These are phyloP conservation scores for Holacanthus passer DNA, from an alignment of 2,113 vertebrate species.

Conservation along the genomic window DNA sequence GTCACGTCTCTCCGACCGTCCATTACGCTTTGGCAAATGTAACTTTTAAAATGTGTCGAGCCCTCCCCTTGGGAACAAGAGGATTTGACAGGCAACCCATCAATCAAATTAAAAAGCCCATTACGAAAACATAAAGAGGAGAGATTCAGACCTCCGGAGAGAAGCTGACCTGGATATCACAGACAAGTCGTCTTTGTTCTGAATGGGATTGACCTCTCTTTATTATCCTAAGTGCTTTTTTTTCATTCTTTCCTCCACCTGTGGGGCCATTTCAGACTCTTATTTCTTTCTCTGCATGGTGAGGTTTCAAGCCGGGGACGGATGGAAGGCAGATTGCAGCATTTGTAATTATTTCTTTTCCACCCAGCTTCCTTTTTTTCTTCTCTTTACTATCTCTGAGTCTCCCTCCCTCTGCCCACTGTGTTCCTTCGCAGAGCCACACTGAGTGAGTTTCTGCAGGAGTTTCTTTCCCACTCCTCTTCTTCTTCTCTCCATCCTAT, in stretches of 20 bases:
- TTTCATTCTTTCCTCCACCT: constrained; percentile 21
- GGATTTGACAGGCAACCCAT: constrained; percentile 68
- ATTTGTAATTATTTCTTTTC: constrained; percentile 12
- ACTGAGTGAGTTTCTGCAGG: background rate
- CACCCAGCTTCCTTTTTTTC: background rate
- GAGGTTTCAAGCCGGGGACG: constrained; percentile 21
- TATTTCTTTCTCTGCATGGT: constrained; percentile 27
- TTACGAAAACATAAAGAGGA: constrained; percentile 72
- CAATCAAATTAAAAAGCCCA: constrained; percentile 78
- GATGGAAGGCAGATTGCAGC: background rate
- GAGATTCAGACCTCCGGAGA: constrained; percentile 66
- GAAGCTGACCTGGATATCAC: constrained; percentile 69
- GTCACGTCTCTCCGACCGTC: constrained; percentile 16
- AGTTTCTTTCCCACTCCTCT: constrained; percentile 16
- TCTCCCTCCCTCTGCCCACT: background rate
- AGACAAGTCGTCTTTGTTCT: constrained; percentile 55
- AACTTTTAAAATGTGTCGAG: constrained; percentile 57
- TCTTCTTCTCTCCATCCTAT: constrained; percentile 15
- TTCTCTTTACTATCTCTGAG: background rate
- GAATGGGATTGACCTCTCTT: constrained; percentile 62
- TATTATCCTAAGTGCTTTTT: constrained; percentile 39
- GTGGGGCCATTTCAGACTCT: constrained; percentile 25
- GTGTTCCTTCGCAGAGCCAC: background rate
- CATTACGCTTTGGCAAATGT: constrained; percentile 43
- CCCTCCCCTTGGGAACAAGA: constrained; percentile 27